phyloP scores from a whole-genome alignment of 1,140 invertebrate genomes.

The Agrypnia vestita region DNA sequence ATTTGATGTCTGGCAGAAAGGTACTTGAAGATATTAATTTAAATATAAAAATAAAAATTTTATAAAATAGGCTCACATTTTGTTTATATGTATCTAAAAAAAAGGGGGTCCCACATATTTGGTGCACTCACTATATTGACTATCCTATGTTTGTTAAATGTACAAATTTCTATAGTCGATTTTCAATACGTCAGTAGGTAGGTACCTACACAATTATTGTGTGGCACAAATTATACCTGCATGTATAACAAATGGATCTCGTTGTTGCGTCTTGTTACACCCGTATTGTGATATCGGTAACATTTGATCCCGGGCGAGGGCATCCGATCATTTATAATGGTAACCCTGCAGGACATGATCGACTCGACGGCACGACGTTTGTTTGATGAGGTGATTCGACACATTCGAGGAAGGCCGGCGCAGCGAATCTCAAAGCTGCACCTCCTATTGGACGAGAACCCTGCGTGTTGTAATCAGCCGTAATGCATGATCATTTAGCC shows the following conservation, averaged over 20 bases:
- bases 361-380: constrained; percentile 37
- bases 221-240: neutral
- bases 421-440: neutral
- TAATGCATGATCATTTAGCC: constrained; percentile 19
- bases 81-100: no score
- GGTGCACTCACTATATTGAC: no score
- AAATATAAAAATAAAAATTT: no score
- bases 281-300: constrained; percentile 30
- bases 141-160: no score
- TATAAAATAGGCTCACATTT: no score
- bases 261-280: constrained; percentile 38
- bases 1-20: no score
- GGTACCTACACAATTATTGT: neutral
- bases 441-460: neutral
- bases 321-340: constrained; percentile 39
- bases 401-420: constrained; percentile 36
- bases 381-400: constrained; percentile 55
- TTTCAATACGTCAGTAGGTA: neutral
- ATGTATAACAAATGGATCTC: constrained; percentile 31
- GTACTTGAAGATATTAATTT: no score
- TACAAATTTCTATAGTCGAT: no score
- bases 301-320: constrained; percentile 5
- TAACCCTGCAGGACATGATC: constrained; percentile 36
- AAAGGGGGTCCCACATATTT: no score
- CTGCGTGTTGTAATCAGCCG: constrained; percentile 17